These are phyloP conservation scores for Grantiella picta DNA, from an alignment of 2,113 vertebrate genomes.

Conservation along the genomic window DNA sequence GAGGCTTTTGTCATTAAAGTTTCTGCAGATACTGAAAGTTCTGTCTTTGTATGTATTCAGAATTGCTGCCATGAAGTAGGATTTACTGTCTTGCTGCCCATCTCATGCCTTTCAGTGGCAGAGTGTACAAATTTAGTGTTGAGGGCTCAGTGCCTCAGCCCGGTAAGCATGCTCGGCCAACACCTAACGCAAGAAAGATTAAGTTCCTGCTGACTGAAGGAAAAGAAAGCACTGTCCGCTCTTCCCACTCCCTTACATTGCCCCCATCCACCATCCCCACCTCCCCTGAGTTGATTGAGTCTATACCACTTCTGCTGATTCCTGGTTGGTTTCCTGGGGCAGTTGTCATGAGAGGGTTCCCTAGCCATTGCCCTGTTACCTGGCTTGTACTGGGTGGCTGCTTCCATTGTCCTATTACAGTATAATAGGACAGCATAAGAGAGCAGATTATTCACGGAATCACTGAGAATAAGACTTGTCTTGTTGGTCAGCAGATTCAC, in stretches of 20 bases:
- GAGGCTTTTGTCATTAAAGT: not conserved
- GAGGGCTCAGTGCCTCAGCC: not conserved
- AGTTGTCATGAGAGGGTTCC: not conserved
- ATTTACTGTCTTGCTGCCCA: not conserved
- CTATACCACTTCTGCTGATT: not conserved
- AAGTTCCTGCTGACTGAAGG: not conserved
- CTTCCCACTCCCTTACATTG: not conserved
- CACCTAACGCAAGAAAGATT: not conserved
- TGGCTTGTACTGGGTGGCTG: not conserved
- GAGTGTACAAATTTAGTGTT: not conserved
- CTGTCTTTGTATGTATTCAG: not conserved
- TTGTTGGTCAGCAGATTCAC: not conserved
- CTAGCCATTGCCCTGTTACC: not conserved
- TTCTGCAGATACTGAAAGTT: not conserved
- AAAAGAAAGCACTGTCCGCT: not conserved
- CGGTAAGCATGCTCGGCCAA: not conserved
- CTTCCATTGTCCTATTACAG: not conserved
- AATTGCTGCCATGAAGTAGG: not conserved
- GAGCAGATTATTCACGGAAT: not conserved
- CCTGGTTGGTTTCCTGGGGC: not conserved
- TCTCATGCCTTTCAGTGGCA: not conserved
- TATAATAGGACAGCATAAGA: not conserved
- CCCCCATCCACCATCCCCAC: accelerated
- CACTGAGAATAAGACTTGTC: not conserved
- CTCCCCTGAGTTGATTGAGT: not conserved